Evolutionary conservation across 1,140 invertebrate species (phyloP).

Genomic region (Drosophila azteca): DNA sequence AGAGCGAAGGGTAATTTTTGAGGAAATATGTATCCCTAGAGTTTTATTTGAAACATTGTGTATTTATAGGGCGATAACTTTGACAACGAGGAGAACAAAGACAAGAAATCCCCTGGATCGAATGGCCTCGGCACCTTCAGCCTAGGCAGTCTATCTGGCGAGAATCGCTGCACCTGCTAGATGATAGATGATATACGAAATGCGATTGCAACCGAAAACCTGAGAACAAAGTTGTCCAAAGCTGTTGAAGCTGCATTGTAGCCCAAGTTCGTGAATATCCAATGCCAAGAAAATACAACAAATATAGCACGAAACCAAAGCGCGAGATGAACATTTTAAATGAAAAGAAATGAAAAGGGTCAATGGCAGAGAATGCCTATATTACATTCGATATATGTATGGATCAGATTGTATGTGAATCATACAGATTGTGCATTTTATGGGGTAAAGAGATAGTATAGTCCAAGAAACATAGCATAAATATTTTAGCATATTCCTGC

Average conservation of each 20-base stretch:
- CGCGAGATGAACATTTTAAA: conserved; percentile 30
- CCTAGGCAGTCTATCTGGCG: conserved; percentile 77
- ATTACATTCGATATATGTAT: conserved; percentile 4
- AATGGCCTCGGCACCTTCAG: conserved; percentile 82
- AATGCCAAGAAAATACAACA: conserved; percentile 30
- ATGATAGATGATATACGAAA: conserved; percentile 15
- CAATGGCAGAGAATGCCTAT: background rate
- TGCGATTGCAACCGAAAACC: conserved; percentile 38
- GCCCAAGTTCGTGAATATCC: conserved; percentile 47
- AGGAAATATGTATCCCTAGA: background rate
- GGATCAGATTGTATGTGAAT: conserved; percentile 29
- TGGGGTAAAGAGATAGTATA: conserved; percentile 70
- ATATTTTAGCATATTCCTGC: conserved; percentile 76
- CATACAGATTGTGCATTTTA: conserved; percentile 78
- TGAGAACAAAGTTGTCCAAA: conserved; percentile 59
- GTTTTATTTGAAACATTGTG: conserved; percentile 2
- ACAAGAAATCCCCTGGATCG: conserved; percentile 83
- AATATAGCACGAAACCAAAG: conserved; percentile 8
- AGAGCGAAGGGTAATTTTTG: conserved; percentile 88
- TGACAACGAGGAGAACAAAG: conserved; percentile 79
- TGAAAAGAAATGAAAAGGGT: conserved; percentile 31
- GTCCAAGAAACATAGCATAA: conserved; percentile 74
- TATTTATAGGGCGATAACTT: conserved; percentile 79
- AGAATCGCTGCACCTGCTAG: conserved; percentile 83
- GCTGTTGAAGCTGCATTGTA: conserved; percentile 42